phyloP scores from a whole-genome alignment of 1,140 invertebrate genomes.

The Bombus pascuorum region DNA sequence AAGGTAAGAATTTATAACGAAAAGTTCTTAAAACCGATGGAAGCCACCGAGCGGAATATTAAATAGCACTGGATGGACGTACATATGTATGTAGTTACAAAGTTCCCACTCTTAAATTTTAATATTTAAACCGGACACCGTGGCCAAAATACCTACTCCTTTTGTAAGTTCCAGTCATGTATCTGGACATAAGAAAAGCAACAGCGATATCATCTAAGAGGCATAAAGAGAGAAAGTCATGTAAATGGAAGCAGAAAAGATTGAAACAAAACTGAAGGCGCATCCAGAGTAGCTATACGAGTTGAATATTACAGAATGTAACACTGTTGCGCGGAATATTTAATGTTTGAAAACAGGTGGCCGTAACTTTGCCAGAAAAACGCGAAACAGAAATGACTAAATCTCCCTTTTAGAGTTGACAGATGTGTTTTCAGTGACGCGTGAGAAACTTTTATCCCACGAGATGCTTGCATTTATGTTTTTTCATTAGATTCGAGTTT shows the following conservation, averaged over 20 bases:
- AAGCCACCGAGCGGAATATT: conserved; percentile 15
- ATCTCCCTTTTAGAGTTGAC: neutral
- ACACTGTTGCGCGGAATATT: conserved; percentile 48
- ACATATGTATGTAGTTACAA: neutral
- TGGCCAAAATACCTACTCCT: neutral
- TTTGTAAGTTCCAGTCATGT: conserved; percentile 23
- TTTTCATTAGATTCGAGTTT: neutral
- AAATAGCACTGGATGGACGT: neutral
- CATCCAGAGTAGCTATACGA: conserved; percentile 49
- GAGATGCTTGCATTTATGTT: neutral
- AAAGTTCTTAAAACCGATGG: neutral
- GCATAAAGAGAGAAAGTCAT: conserved; percentile 48
- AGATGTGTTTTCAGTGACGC: neutral
- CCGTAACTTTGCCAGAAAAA: neutral
- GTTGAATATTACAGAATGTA: conserved; percentile 49
- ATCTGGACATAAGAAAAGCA: conserved; percentile 24
- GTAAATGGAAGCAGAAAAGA: conserved; percentile 46
- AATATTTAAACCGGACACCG: conserved; percentile 33
- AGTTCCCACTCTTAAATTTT: conserved; percentile 27
- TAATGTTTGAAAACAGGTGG: conserved; percentile 21
- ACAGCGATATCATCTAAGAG: conserved; percentile 39
- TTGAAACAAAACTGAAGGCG: conserved; percentile 34
- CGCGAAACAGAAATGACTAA: neutral
- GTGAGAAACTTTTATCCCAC: neutral
- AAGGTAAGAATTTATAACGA: neutral